Percentiles rank a stretch among this genome's conserved stretches.
Conservation (phyloP, 2,888 invertebrate genomes). For the Acanthosoma haemorrhoidale region DNA sequence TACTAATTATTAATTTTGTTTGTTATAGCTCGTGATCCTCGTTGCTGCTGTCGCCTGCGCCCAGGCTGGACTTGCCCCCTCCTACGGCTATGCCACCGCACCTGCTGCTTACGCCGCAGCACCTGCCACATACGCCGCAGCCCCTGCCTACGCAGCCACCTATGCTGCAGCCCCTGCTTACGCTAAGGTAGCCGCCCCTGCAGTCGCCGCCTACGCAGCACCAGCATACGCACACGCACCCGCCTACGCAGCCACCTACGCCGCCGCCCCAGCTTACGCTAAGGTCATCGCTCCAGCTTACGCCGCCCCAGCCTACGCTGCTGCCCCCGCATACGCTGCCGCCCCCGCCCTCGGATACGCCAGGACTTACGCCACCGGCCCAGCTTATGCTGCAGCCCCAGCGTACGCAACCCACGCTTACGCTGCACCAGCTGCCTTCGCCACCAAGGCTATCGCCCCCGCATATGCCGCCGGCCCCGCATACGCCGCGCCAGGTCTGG, state of each 20-base stretch:
- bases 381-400: slow-evolving; percentile 16
- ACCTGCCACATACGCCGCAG: slow-evolving; percentile 35
- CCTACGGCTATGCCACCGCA: slow-evolving; percentile 45
- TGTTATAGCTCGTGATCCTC: slow-evolving; percentile 36
- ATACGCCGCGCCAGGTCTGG: neutral
- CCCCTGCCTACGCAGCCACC: slow-evolving; percentile 49
- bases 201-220: slow-evolving; percentile 63
- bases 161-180: slow-evolving; percentile 60
- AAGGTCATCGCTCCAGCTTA: neutral
- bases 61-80: slow-evolving; percentile 44
- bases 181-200: slow-evolving; percentile 61
- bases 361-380: neutral
- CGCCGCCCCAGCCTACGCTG: slow-evolving; percentile 31
- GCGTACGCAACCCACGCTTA: slow-evolving; percentile 7
- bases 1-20: neutral
- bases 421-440: slow-evolving; percentile 19
- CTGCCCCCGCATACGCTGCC: slow-evolving; percentile 32
- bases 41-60: slow-evolving; percentile 50
- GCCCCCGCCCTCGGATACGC: slow-evolving; percentile 32
- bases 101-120: slow-evolving; percentile 40
- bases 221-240: slow-evolving; percentile 58
- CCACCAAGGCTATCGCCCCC: slow-evolving; percentile 15
- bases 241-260: slow-evolving; percentile 40
- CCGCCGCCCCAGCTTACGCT: slow-evolving; percentile 17
- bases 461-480: slow-evolving; percentile 28